Evolutionary conservation across 2,113 vertebrate genomes (phyloP), one percentile per base, ranked within the genome.

Genomic region (Illadopsis cleaveri): DNA sequence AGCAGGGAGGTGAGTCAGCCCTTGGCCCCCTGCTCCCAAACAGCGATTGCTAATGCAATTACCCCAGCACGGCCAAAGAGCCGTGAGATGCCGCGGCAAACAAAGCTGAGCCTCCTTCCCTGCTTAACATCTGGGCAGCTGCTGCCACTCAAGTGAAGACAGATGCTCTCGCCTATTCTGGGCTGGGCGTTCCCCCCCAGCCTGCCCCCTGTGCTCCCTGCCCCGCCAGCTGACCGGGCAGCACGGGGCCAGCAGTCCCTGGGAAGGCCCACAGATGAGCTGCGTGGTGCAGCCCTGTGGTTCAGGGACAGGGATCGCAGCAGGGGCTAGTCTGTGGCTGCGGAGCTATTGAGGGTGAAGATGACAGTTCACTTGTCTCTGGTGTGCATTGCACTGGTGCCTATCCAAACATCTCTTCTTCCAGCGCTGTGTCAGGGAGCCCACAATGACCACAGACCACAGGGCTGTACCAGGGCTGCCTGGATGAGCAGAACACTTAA

Each of bases 1-100:
- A 95, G 85, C 68, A 66, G 93, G 88, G 94, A 97, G 95, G 97
- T 98, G 98, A 98, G 96, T 98, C 98, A 98, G 97, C 94, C 96
- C 96, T 97, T 98, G 98, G 98, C 96, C 97, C 81, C 94, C 85
- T 53, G 97, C 90, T 97, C 94, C 93, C 61, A 12, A 82, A 80
- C 93, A 83, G 61, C 48, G 35, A 94, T 97, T 22, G 76, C 94
- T 96, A 94, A 97, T 68, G 89, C 94, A 94, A 96, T 92, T 82
- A 94, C 70, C 95, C 91, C 93, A 37, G 92, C 57, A 16, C 82
- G 70, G 97, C 95, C 85, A n/a, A 97, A 93, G 94, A 62, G 37
- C 93, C 5, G 44, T 30, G 65, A 92, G 44, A 84, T 38, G 51
- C 81, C 30, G 16, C 17, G 8, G 92, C 96, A 94, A 96, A 93